Evolutionary conservation across 1,140 invertebrate species (phyloP), one percentile per base, ranked within the genome.

Genomic region (Hesperophylax magnus): DNA sequence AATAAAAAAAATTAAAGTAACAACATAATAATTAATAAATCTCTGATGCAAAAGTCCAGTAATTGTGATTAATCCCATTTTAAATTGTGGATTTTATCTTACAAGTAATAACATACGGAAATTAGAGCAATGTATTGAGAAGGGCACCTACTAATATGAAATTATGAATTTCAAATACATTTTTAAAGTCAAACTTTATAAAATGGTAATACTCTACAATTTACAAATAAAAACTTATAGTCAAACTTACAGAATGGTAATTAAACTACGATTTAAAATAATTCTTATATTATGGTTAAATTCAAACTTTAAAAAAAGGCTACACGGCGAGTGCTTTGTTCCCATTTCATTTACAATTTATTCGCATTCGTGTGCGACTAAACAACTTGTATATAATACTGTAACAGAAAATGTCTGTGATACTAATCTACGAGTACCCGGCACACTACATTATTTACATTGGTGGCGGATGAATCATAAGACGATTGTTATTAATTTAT

Each of bases 261-360:
- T 14, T 47, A n/a, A 71, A 47, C n/a, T 71, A 47, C 20, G n/a
- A 18, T 22, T 14, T 75, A 34, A 17, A 75, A 56, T 0, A 14
- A 18, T 58, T 27, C 14, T 27, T 14, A 22, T 22, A 56, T 54
- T 22, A 74, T 31, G 15, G n/a, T 56, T 56, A 24, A 27, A 56
- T 3, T 56, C 15, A 74, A 20, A 56, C n/a, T 20, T 74, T 54
- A 74, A 22, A 74, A 56, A 52, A 71, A 65, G 61, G 67, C 67
- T 71, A 71, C 67, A 71, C 67, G 39, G 71, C 71, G 71, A 74
- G 71, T 74, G 71, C n/a, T 54, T 56, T 74, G 71, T 74, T 74
- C 71, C 71, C 71, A 63, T 34, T 31, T 74, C n/a, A 61, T 39
- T 77, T 61, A 56, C 27, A 77, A 61, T n/a, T 63, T 24, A 56